phyloP scores from a whole-genome alignment of 1,140 invertebrate genomes.

The Caenorhabditis tropicalis region DNA sequence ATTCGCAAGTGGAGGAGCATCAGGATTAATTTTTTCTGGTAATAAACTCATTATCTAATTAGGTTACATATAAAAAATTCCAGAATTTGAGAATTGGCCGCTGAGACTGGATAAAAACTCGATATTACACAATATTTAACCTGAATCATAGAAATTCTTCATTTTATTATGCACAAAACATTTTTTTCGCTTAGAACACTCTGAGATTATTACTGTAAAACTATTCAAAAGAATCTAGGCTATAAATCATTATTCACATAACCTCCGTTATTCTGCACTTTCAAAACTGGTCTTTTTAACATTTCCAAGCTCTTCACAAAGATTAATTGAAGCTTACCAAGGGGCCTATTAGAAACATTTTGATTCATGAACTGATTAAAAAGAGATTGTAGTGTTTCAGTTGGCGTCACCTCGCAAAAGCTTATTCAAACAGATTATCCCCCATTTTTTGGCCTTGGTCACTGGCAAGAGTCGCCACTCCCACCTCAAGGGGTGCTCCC shows the following conservation, averaged over 20 bases:
- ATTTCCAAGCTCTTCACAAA: background rate
- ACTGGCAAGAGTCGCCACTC: background rate
- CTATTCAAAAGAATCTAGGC: no score
- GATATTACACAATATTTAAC: no score
- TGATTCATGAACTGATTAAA: slow-evolving; percentile 14
- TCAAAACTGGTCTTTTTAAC: background rate
- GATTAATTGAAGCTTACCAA: background rate
- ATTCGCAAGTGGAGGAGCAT: no score
- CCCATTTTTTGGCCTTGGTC: slow-evolving; percentile 7
- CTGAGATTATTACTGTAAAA: no score
- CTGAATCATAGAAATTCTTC: no score
- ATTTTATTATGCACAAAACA: no score
- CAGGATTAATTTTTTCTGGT: no score
- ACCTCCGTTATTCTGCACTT: background rate
- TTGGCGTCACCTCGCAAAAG: slow-evolving; percentile 19
- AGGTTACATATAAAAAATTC: no score
- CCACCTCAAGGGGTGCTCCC: background rate
- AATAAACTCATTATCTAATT: no score
- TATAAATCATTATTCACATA: background rate
- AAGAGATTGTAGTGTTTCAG: background rate
- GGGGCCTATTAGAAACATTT: slow-evolving; percentile 12
- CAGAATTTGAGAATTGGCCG: no score
- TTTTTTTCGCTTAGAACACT: no score
- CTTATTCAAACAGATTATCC: slow-evolving; percentile 22
- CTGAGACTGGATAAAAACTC: no score